Base-by-base conservation (phyloP, 1,140 invertebrate genomes). In the Parapsyche elsis region DNA sequence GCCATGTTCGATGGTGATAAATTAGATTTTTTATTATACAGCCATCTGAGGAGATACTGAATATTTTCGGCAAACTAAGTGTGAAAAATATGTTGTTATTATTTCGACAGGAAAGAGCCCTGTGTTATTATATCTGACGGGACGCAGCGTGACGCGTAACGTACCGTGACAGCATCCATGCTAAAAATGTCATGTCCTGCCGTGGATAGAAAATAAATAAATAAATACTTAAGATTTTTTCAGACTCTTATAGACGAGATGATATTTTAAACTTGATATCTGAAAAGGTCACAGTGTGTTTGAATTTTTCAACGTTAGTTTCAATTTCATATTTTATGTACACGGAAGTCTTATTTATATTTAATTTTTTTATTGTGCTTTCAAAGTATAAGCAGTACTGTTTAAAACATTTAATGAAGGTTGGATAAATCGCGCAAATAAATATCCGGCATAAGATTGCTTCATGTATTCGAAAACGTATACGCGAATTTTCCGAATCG, bases 11-110 rank as follows among this genome's bases (percentile, higher is more conserved):
- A 61, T 61, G 21, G 57, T 61, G 57, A 61, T 61, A 61, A 61
- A 19, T 61, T 61, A 61, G 57, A 61, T 61, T 61, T 61, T 61
- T 61, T 19, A 61, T 19, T 61, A 61, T 9, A 21, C 57, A 61
- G 57, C 12, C 16, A 61, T 61, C 57, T 21, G 16, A 61, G 16
- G 16, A 61, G 30, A 61, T 5, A 61, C 57, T 16, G 57, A 61
- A 61, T 16, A 21, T 38, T 38, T 38, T 38, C 7, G 30, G 30
- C 30, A 38, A 26, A 67, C 64, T 67, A 49, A 73, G 71, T 19
- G 46, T 73, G 71, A 73, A 46, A 73, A 73, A 73, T 73, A 46
- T 46, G 12, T 46, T 19, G 71, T 73, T 73, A 73, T 73, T 73
- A 73, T 73, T 73, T 73, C 71, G 71, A 73, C 14, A 46, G 14